These are phyloP conservation scores for Clistopyga incitator DNA, from an alignment of 2,888 invertebrate genomes.

Conservation along the genomic window DNA sequence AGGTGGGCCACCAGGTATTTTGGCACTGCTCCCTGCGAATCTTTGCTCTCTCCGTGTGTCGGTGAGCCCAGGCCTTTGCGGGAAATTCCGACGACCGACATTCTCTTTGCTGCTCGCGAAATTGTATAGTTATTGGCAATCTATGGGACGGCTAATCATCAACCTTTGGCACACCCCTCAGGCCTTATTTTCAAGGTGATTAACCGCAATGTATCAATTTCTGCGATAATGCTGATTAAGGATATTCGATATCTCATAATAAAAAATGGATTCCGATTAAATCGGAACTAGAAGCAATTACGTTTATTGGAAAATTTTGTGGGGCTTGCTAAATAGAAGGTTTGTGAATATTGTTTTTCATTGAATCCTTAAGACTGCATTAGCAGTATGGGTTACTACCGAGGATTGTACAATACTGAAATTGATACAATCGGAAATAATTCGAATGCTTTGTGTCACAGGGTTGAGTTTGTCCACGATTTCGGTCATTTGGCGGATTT, in stretches of 20 bases:
- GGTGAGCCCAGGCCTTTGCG: conserved; percentile 41
- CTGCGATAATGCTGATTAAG: background rate
- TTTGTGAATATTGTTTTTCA: no score
- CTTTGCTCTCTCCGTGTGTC: conserved; percentile 50
- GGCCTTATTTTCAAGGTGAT: background rate
- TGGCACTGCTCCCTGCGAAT: conserved; percentile 63
- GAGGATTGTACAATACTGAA: no score
- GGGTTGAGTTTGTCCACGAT: no score
- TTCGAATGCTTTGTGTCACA: no score
- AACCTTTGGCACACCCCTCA: background rate
- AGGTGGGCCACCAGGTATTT: conserved; percentile 70
- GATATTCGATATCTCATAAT: background rate
- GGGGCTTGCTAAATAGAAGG: no score
- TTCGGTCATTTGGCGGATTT: no score
- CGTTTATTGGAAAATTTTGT: no score
- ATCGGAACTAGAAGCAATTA: no score
- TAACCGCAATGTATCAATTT: background rate
- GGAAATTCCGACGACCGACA: conserved; percentile 35
- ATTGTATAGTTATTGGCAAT: conserved; percentile 31
- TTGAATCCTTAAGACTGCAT: no score
- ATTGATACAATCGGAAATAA: no score
- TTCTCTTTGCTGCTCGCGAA: conserved; percentile 8
- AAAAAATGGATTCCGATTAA: no score
- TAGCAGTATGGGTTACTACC: no score
- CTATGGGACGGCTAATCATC: conserved; percentile 1